phyloP scores from a whole-genome alignment of 2,797 vertebrate genomes.

The Picus viridis region DNA sequence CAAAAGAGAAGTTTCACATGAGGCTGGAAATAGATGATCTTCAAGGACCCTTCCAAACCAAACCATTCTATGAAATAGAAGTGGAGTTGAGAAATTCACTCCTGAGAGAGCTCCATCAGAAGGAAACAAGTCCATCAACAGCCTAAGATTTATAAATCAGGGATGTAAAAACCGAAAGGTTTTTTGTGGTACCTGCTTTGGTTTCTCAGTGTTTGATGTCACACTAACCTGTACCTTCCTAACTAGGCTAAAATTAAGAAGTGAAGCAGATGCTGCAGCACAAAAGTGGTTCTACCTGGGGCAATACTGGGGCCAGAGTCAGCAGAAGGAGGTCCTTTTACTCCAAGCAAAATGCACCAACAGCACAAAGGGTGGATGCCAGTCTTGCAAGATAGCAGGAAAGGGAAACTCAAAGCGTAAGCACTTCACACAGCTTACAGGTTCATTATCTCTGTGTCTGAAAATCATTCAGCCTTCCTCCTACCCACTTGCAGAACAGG shows the following conservation, averaged over 20 bases:
- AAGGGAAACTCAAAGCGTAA: background rate
- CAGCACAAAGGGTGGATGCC: background rate
- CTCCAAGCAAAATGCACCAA: background rate
- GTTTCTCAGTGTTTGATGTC: accelerated
- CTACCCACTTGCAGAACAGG: background rate
- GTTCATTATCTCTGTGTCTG: background rate
- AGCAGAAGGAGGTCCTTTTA: background rate
- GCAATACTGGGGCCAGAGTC: accelerated
- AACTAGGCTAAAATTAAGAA: background rate
- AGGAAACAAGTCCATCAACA: accelerated
- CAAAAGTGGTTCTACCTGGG: background rate
- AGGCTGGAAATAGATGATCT: too few species aligned
- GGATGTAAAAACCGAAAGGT: background rate
- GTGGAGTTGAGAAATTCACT: background rate
- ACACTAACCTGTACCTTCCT: background rate
- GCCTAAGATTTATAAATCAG: background rate
- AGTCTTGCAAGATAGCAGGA: background rate
- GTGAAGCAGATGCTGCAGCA: background rate
- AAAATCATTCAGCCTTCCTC: background rate
- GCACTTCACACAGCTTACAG: background rate
- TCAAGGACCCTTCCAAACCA: too few species aligned
- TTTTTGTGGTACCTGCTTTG: background rate
- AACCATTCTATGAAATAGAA: background rate
- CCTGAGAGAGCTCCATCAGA: background rate
- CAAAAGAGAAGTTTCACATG: background rate